Percentiles rank a stretch among this genome's conserved stretches.
phyloP scores from a whole-genome alignment of 64 coral and sea anemone genomes.

The Pocillopora damicornis region DNA sequence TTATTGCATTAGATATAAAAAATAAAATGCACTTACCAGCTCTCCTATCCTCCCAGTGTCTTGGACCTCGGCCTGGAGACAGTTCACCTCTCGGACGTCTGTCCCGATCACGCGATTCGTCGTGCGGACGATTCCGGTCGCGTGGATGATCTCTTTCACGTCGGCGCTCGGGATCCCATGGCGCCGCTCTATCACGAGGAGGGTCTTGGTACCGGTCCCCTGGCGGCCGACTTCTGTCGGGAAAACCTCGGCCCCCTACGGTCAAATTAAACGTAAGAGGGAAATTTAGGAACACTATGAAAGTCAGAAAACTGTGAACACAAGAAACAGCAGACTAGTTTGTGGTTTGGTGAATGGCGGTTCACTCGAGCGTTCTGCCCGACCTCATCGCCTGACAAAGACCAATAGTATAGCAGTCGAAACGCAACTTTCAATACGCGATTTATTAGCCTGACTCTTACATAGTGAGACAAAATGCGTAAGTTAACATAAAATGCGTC shows the following conservation, averaged over 20 bases:
- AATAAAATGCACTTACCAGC: neutral
- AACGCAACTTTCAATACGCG: too few species aligned
- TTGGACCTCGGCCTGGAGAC: slow-evolving; percentile 55
- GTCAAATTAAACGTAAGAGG: neutral
- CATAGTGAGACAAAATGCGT: too few species aligned
- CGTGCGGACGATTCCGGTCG: slow-evolving; percentile 55
- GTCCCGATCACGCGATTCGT: slow-evolving; percentile 61
- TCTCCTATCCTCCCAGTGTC: slow-evolving; percentile 67
- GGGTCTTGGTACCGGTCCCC: slow-evolving; percentile 45
- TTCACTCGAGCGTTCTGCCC: too few species aligned
- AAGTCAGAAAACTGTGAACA: neutral
- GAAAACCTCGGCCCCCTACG: slow-evolving; percentile 25
- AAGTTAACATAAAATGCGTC: too few species aligned
- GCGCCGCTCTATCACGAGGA: slow-evolving; percentile 63
- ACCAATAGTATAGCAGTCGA: too few species aligned
- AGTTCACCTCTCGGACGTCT: slow-evolving; percentile 54
- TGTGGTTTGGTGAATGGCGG: too few species aligned
- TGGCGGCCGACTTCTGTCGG: slow-evolving; percentile 47
- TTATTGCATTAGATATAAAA: too few species aligned
- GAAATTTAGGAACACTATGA: neutral
- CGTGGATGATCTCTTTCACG: slow-evolving; percentile 64
- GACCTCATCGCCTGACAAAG: too few species aligned
- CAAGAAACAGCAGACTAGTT: too few species aligned
- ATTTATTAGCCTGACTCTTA: too few species aligned
- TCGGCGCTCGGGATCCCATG: slow-evolving; percentile 73